Percentiles rank a stretch among this genome's conserved stretches.
These are phyloP conservation scores for Electrophaes corylata DNA, from an alignment of 2,888 invertebrate species.

Conservation along the genomic window DNA sequence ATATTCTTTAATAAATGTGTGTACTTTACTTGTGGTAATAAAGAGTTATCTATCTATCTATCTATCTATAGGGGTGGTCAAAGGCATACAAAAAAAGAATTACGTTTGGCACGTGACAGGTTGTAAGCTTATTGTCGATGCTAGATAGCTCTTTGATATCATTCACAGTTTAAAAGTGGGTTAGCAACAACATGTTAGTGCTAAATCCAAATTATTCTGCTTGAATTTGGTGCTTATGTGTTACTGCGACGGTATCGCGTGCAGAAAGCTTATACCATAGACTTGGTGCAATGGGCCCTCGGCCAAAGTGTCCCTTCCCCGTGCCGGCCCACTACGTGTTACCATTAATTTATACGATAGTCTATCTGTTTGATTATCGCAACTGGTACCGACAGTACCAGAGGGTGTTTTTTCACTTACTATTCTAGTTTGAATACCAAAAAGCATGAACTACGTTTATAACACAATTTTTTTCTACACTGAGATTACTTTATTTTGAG, in stretches of 20 bases:
- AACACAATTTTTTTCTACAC: too few species aligned
- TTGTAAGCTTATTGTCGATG: not conserved
- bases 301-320: slow-evolving; percentile 50
- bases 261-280: slow-evolving; percentile 48
- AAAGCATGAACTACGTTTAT: not conserved
- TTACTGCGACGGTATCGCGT: slow-evolving; percentile 64
- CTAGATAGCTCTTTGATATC: not conserved
- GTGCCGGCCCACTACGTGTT: slow-evolving; percentile 70
- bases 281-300: slow-evolving; percentile 61
- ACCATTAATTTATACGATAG: slow-evolving; percentile 64
- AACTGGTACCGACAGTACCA: slow-evolving; percentile 64
- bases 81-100: too few species aligned
- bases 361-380: slow-evolving; percentile 50
- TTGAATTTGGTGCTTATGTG: not conserved
- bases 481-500: too few species aligned
- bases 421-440: slow-evolving; percentile 1
- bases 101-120: too few species aligned
- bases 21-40: too few species aligned
- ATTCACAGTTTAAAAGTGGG: not conserved
- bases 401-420: slow-evolving; percentile 30
- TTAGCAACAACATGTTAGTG: not conserved
- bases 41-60: too few species aligned
- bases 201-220: not conserved
- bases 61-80: too few species aligned
- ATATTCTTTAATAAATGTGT: too few species aligned